Conservation (phyloP, 2,888 invertebrate species). For the Invenusta paracnida region DNA sequence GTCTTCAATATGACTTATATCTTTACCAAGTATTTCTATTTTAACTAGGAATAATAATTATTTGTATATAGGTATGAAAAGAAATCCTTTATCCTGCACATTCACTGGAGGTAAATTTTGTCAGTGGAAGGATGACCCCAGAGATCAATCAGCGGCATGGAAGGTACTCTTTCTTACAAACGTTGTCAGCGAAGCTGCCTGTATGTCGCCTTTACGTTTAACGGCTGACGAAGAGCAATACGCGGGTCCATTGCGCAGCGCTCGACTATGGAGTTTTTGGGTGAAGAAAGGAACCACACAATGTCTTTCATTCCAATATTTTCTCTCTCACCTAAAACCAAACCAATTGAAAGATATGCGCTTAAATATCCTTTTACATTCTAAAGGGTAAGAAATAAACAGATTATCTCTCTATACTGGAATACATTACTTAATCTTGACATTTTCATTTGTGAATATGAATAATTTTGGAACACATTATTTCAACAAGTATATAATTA, state of each 20-base stretch:
- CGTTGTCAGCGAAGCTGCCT: constrained; percentile 9
- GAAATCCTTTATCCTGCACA: neutral
- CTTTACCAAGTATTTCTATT: too few relatives aligned
- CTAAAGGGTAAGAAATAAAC: constrained; percentile 38
- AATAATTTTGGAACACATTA: too few relatives aligned
- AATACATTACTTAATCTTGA: too few relatives aligned
- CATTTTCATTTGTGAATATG: too few relatives aligned
- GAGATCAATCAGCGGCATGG: constrained; percentile 36
- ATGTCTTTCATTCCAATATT: neutral
- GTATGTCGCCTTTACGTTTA: constrained; percentile 29
- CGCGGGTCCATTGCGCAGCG: constrained; percentile 9
- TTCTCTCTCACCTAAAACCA: neutral
- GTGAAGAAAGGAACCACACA: constrained; percentile 16
- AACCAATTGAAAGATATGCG: neutral
- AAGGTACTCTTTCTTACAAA: neutral
- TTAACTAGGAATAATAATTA: neutral
- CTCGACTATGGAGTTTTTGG: constrained; percentile 37
- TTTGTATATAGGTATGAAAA: neutral
- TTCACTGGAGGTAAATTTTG: constrained; percentile 35
- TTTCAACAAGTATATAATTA: too few relatives aligned
- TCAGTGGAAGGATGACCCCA: constrained; percentile 38
- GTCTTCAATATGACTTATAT: too few relatives aligned
- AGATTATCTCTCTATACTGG: too few relatives aligned
- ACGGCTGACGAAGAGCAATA: constrained; percentile 19
- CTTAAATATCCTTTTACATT: constrained; percentile 30